Evolutionary conservation across 2,888 invertebrate species (phyloP), one percentile per base, ranked within the genome.

Genomic region (Ennomos quercinarius): DNA sequence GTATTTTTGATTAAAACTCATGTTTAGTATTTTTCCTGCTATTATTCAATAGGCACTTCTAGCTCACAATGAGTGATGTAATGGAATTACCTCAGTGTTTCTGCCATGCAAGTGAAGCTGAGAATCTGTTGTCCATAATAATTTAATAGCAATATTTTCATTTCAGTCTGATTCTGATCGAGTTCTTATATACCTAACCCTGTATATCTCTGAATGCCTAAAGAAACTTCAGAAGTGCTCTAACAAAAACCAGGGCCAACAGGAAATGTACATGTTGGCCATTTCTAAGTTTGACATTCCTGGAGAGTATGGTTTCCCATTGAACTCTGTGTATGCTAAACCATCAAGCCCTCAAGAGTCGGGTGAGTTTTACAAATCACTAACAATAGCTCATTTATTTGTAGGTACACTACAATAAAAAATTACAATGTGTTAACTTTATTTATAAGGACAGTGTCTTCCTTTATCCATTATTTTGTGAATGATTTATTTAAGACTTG

Each of bases 161-260:
- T 94, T 94, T 55, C 88, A 98, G 98, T 98, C 97, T 71, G 98
- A 99, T 87, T 96, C 98, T 9, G 99, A 99, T 86, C 94, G 99
- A 77, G 97, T 99, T 17, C 93, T 99, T 34, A 99, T 99, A 75
- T 99, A 99, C 84, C 95, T 99, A 46, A 99, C 99, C 0, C 92
- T 99, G 39, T 99, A 99, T 84, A 97, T 99, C 72, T 99, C 98
- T 0, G 99, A 99, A 87, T 99, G 99, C 79, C 91, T 99, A 65
- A 99, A 99, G 84, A 96, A 96, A 74, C 91, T 99, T 35, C 98
- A 99, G 80, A 97, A 97, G 86, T 98, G 99, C 84, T 95, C 96
- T 8, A 97, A 95, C 72, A 98, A 97, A 84, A 95, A 94, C 74
- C 97, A 98, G 86, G 99, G 97, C 0, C 94, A 95, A 71, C 98